Evolutionary conservation across 2,888 invertebrate genomes (phyloP), one percentile per base, ranked within the genome.

Genomic region (Perizoma flavofasciatum): DNA sequence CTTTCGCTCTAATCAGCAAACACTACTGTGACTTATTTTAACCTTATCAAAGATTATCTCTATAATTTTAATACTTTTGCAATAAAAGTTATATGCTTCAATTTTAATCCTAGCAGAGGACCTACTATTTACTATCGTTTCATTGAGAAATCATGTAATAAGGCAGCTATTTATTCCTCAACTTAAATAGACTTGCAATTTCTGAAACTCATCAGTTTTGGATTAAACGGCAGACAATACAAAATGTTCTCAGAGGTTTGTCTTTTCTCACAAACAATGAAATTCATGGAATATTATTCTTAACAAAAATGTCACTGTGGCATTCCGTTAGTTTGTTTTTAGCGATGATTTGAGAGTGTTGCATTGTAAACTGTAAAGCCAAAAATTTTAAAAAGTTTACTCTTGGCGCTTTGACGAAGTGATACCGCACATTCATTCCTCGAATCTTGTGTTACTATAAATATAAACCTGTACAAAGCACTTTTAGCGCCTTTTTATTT

Each of bases 201-300:
- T 55, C 50, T 49, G 54, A 65, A 57, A 69, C 62, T 70, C 70
- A 68, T 75, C 79, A 82, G 76, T 81, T 72, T 71, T 66, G 67
- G 66, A 72, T 65, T 63, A 71, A 74, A 73, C 74, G 55, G 54
- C 61, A 49, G 72, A 72, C 75, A 76, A 73, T 71, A 73, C 69
- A 73, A 77, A 75, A 84, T 83, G 80, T 81, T 82, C 79, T 75
- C 82, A 73, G 81, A 84, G 80, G 78, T 83, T 63, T 60, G 34
- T 60, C 10, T 65, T 65, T 60, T 63, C 34, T 64, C 57, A 66
- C 50, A 59, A 61, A 57, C 49, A 66, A 64, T 58, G 55, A 45
- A 54, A 59, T 64, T 57, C 39, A 46, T 56, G 41, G 10, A 51
- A 61, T 61, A 59, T 53, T 62, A 22, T 22, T 2, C 1, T 22